Conservation (phyloP, 2,888 invertebrate species). For the Ormyrus pomaceus region DNA sequence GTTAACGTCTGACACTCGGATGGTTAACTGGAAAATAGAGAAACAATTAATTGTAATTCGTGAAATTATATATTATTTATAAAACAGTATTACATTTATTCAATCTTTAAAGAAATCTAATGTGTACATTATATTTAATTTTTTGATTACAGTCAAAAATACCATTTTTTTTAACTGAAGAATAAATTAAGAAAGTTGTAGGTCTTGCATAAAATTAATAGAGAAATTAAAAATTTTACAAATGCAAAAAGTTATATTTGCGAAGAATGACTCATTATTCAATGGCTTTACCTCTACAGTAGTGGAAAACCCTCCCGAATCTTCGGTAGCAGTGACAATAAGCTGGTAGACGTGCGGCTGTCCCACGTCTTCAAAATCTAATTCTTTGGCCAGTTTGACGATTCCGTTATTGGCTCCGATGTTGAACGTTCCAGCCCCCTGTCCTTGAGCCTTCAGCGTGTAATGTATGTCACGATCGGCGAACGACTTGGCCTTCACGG, state of each 20-base stretch:
- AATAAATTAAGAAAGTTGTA: not conserved
- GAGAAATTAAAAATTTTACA: not conserved
- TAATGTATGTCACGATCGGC: conserved; percentile 98
- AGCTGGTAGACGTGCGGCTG: conserved; percentile 96
- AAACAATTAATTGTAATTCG: not conserved
- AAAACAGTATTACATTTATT: no score
- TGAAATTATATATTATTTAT: not conserved
- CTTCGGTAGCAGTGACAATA: conserved; percentile 96
- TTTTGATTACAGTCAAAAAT: no score
- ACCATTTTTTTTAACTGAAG: no score
- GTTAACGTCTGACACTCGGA: conserved; percentile 96
- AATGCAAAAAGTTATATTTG: not conserved
- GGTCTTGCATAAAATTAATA: not conserved
- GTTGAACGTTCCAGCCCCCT: conserved; percentile 96
- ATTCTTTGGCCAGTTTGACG: conserved; percentile 94
- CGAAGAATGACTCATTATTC: no score
- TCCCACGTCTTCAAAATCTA: conserved; percentile 97
- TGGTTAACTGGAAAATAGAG: conserved; percentile 83
- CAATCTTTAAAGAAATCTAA: no score
- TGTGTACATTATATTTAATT: no score
- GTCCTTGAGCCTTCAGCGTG: conserved; percentile 94
- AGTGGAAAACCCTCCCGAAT: conserved; percentile 97
- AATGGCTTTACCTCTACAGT: conserved; percentile 87
- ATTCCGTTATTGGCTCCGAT: conserved; percentile 96
- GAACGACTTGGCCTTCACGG: conserved; percentile 97